Base-by-base conservation (phyloP, 2,888 invertebrate genomes). In the Cheilosia urbana region DNA sequence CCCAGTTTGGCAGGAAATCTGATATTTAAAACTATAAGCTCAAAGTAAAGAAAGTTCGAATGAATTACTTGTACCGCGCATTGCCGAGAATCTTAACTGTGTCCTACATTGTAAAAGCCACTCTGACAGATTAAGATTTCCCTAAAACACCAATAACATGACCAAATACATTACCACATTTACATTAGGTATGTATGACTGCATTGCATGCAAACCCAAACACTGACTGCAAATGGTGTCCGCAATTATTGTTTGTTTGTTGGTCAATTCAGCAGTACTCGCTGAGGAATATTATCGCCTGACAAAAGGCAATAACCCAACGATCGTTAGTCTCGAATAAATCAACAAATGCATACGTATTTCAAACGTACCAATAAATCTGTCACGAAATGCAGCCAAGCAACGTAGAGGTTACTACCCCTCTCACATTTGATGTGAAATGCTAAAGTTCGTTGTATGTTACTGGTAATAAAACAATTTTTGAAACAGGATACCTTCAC, bases 251-350 rank as follows among this genome's bases (percentile, higher is more conserved):
- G 30, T 49, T 49, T 21, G 4, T 19, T 11, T 34, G 30, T n/a
- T 27, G 42, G 11, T 9, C 17, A 45, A 62, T 19, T 30, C 11
- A 15, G 27, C 45, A 9, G 15, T 7, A 62, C 15, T 13, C 7
- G 45, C 66, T 42, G 45, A 55, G 27, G 37, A 49, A 30, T 15
- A 58, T 40, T 37, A 49, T 76, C 49, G 65, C 75, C 57, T 76
- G 75, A 66, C 57, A 58, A 58, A 40, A 40, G 4, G 66, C 58
- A 63, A 58, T 76, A 66, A 76, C 57, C 40, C 5, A n/a, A 34
- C 27, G 66, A 51, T 47, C 27, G 51, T 17, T 51, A 34, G 40
- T 51, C 21, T 49, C 47, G 13, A 57, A 57, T 40, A 27, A 66
- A 58, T 66, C 49, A 51, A 57, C 17, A 40, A 76, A 49, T 76